Percentiles rank a stretch among this genome's conserved stretches.
Conservation (phyloP, 2,797 vertebrate genomes). For the Phataginus tricuspis region DNA sequence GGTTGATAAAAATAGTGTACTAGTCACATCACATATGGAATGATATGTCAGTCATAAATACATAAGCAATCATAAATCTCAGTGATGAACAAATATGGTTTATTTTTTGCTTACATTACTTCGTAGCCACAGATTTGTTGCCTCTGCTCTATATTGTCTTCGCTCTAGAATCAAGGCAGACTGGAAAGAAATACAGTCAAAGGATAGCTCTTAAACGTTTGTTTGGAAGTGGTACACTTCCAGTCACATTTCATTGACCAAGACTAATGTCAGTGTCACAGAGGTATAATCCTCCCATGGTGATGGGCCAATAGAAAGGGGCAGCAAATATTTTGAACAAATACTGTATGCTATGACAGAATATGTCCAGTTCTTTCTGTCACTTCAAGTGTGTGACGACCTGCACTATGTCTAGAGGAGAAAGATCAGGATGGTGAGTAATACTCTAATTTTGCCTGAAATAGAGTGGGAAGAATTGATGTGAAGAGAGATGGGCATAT, state of each 20-base stretch:
- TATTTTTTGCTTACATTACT: background rate
- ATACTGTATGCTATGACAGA: background rate
- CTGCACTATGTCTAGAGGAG: background rate
- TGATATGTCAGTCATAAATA: background rate
- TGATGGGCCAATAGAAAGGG: background rate
- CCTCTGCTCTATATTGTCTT: background rate
- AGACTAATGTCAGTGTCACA: background rate
- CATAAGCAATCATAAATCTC: background rate
- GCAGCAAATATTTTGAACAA: background rate
- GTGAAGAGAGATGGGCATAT: background rate
- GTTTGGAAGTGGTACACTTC: background rate
- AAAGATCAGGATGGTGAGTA: background rate
- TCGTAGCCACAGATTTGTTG: background rate
- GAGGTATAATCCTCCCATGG: background rate
- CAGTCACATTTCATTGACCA: background rate
- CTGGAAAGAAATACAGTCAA: background rate
- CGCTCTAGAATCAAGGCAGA: background rate
- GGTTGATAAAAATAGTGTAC: constrained; percentile 12
- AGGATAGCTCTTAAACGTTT: background rate
- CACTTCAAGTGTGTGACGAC: background rate
- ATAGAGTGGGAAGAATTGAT: background rate
- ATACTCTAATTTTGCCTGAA: background rate
- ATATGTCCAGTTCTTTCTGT: background rate
- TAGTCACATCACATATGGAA: background rate
- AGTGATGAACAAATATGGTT: background rate